Percentiles rank a stretch among this genome's conserved stretches.
phyloP scores from a whole-genome alignment of 1,140 invertebrate genomes.

The Homarus americanus region DNA sequence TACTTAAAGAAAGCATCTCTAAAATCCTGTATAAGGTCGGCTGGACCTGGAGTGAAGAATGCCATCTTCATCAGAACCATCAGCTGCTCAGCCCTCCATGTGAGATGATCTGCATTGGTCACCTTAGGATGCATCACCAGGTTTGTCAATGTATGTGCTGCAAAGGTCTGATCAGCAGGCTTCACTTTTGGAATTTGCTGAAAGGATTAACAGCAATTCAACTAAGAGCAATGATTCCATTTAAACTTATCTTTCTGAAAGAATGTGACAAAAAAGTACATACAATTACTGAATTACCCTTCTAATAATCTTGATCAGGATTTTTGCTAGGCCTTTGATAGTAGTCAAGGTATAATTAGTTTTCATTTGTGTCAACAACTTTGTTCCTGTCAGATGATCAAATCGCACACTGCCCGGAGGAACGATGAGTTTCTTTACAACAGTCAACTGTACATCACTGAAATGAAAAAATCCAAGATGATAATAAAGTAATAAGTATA shows the following conservation, averaged over 20 bases:
- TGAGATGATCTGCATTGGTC: background rate
- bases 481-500: background rate
- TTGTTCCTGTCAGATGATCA: constrained; percentile 15
- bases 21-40: background rate
- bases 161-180: background rate
- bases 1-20: constrained; percentile 1
- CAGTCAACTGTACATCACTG: constrained; percentile 2
- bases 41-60: background rate
- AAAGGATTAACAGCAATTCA: background rate
- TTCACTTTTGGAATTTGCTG: background rate
- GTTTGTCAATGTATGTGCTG: background rate
- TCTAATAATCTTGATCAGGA: background rate
- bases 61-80: background rate
- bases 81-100: background rate
- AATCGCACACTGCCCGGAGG: constrained; percentile 14
- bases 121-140: background rate
- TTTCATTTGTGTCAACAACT: constrained; percentile 14
- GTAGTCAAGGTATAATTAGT: background rate
- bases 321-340: constrained; percentile 13
- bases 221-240: no score
- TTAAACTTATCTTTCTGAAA: no score
- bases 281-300: constrained; percentile 3
- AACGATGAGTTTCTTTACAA: background rate
- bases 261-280: no score
- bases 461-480: background rate